A percentile compares a stretch with the other conserved stretches of the same genome.
Evolutionary conservation across 2,888 invertebrate species (phyloP).

Genomic region (Baronia brevicornis): DNA sequence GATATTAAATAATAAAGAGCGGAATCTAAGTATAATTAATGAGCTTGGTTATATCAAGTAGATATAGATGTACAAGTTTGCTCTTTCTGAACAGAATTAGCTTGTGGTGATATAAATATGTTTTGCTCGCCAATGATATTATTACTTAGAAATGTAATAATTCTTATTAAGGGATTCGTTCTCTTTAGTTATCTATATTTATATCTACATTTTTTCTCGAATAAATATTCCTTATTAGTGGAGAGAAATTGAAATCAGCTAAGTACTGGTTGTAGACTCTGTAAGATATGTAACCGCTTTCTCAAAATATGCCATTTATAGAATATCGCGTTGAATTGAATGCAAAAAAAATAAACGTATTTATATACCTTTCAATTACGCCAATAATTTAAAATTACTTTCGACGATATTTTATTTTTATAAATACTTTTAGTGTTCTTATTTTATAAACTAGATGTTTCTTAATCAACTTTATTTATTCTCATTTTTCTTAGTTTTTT

Average conservation of each 20-base stretch:
- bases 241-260: conserved; percentile 41
- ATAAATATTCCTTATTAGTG: conserved; percentile 24
- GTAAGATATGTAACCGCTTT: conserved; percentile 42
- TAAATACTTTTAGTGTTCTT: conserved; percentile 12
- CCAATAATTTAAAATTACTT: conserved; percentile 39
- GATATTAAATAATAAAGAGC: conserved; percentile 21
- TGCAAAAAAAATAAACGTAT: conserved; percentile 39
- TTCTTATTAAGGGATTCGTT: conserved; percentile 40
- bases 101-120: conserved; percentile 50
- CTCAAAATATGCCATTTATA: conserved; percentile 45
- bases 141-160: conserved; percentile 47
- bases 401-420: conserved; percentile 13
- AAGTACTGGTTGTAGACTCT: conserved; percentile 37
- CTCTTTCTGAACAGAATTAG: conserved; percentile 48
- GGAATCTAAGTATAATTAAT: conserved; percentile 34
- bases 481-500: conserved; percentile 19
- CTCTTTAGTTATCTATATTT: conserved; percentile 43
- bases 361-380: conserved; percentile 65
- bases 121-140: conserved; percentile 52
- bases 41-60: conserved; percentile 31
- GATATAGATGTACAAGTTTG: conserved; percentile 38
- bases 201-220: conserved; percentile 28
- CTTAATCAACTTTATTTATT: conserved; percentile 18
- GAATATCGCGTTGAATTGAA: conserved; percentile 38
- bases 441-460: too few relatives aligned